Percentiles rank a stretch among this genome's conserved stretches.
Evolutionary conservation across 2,797 vertebrate species (phyloP).

Genomic region (Huso huso): DNA sequence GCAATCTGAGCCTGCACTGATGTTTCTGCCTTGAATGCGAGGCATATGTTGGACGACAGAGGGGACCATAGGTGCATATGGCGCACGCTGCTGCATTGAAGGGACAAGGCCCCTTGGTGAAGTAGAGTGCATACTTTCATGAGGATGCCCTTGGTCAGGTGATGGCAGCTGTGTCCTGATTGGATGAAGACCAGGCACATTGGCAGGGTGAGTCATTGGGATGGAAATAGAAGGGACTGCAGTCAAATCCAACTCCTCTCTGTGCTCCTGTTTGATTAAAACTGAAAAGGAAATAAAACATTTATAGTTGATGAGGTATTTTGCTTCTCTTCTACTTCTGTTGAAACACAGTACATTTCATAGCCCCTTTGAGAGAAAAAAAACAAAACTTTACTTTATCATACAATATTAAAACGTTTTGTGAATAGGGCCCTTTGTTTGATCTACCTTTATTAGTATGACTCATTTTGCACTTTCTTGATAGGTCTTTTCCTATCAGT

Average conservation of each 20-base stretch:
- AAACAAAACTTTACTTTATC: too few species aligned
- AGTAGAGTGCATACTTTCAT: slow-evolving; percentile 72
- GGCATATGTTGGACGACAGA: slow-evolving; percentile 70
- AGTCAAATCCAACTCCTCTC: slow-evolving; percentile 82
- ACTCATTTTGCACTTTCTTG: too few species aligned
- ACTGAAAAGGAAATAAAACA: slow-evolving; percentile 52
- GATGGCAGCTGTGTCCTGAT: slow-evolving; percentile 78
- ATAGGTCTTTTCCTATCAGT: too few species aligned
- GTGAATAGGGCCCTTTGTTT: too few species aligned
- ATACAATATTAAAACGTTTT: too few species aligned
- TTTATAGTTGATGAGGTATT: too few species aligned
- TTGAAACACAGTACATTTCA: too few species aligned
- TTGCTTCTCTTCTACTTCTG: too few species aligned
- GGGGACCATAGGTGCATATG: slow-evolving; percentile 6
- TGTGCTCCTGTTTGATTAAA: slow-evolving; percentile 88
- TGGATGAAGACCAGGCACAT: slow-evolving; percentile 46
- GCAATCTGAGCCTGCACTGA: slow-evolving; percentile 76
- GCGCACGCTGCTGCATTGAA: slow-evolving; percentile 53
- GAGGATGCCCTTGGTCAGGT: slow-evolving; percentile 74
- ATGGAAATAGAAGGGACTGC: slow-evolving; percentile 61
- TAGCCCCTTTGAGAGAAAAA: too few species aligned
- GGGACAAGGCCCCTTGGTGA: slow-evolving; percentile 74
- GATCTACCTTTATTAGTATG: too few species aligned
- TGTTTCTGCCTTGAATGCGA: slow-evolving; percentile 74
- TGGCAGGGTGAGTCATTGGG: slow-evolving; percentile 61